Evolutionary conservation across 2,113 vertebrate genomes (phyloP).

Genomic region (Capra hircus): DNA sequence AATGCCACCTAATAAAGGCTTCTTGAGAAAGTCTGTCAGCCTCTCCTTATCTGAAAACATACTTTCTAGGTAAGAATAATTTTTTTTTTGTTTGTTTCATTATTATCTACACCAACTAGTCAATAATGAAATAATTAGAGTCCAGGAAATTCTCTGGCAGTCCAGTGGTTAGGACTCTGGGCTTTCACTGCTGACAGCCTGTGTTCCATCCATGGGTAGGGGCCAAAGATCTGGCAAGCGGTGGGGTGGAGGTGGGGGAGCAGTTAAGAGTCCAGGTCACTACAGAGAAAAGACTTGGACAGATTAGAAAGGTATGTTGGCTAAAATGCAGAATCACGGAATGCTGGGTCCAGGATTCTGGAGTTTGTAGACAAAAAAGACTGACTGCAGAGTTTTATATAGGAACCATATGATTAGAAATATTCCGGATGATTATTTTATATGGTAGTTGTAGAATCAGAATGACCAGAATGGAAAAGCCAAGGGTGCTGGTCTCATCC

Average conservation of each 20-base stretch:
- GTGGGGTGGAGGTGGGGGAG: background rate
- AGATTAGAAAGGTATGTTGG: background rate
- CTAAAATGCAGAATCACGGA: background rate
- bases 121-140: background rate
- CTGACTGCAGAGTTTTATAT: background rate
- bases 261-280: background rate
- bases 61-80: background rate
- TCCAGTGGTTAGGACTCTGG: background rate
- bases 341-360: background rate
- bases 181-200: background rate
- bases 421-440: background rate
- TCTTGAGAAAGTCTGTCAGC: background rate
- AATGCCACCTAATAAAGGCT: background rate
- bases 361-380: background rate
- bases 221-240: background rate
- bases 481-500: background rate
- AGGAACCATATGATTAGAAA: background rate
- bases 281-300: background rate
- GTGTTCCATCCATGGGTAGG: background rate
- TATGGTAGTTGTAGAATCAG: background rate
- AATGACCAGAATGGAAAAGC: background rate
- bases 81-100: background rate
- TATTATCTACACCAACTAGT: background rate
- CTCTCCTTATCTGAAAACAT: background rate
- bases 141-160: background rate